Evolutionary conservation across 1,140 invertebrate species (phyloP).

Genomic region (Eumeta japonica): DNA sequence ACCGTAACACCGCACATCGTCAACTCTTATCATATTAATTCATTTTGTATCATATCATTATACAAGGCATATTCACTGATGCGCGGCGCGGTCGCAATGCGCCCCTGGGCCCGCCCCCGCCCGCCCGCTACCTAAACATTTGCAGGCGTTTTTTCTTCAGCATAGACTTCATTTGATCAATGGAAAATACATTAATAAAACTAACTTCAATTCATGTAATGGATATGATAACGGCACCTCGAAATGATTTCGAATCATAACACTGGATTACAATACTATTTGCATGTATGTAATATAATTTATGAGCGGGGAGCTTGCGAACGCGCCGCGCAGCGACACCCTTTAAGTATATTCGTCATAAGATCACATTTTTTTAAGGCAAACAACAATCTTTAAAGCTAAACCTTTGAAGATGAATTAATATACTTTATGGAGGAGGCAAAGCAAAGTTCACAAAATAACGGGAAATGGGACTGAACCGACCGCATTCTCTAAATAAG

Average conservation of each 20-base stretch:
- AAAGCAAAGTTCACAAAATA: too few species aligned
- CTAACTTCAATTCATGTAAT: not conserved
- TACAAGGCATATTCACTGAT: slow-evolving; percentile 49
- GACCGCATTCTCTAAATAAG: too few species aligned
- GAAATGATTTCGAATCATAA: too few species aligned
- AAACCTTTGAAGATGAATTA: too few species aligned
- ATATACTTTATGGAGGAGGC: too few species aligned
- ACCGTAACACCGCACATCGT: slow-evolving; percentile 39
- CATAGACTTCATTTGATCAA: not conserved
- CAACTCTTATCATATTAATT: slow-evolving; percentile 51
- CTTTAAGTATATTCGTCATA: slow-evolving; percentile 53
- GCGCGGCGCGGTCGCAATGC: slow-evolving; percentile 25
- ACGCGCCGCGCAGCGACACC: slow-evolving; percentile 28
- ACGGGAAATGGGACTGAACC: too few species aligned
- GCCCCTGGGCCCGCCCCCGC: too few species aligned
- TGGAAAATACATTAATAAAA: not conserved
- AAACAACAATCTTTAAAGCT: slow-evolving; percentile 57
- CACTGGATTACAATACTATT: not conserved
- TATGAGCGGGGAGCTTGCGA: too few species aligned
- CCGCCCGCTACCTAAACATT: too few species aligned
- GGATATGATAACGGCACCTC: not conserved
- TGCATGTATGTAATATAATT: too few species aligned
- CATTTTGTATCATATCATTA: slow-evolving; percentile 53
- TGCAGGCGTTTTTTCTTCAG: too few species aligned
- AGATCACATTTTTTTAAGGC: slow-evolving; percentile 57